Evolutionary conservation across 2,797 vertebrate species (phyloP).

Genomic region (Hoplostethus atlanticus): DNA sequence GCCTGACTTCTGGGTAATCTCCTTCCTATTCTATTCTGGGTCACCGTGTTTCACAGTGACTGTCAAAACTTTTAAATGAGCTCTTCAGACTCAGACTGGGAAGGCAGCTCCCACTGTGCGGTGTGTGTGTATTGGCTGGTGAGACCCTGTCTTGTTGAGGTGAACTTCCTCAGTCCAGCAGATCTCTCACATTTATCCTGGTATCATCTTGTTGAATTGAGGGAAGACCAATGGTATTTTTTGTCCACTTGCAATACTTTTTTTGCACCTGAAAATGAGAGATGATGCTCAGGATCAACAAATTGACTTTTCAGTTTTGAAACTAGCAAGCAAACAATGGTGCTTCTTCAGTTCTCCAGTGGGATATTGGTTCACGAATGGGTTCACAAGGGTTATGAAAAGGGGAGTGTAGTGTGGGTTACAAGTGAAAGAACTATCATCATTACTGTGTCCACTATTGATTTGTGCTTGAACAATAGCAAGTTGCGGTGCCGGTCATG

Average conservation of each 20-base stretch:
- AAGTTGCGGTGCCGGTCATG: not conserved
- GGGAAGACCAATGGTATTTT: not conserved
- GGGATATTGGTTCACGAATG: too few species aligned
- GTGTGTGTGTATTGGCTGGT: slow-evolving; percentile 31
- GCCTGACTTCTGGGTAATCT: slow-evolving; percentile 22
- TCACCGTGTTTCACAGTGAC: slow-evolving; percentile 46
- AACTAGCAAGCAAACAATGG: too few species aligned
- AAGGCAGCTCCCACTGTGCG: slow-evolving; percentile 27
- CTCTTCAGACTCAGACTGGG: slow-evolving; percentile 16
- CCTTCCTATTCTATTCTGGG: slow-evolving; percentile 46
- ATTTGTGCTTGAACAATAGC: slow-evolving; percentile 28
- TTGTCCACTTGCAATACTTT: too few species aligned
- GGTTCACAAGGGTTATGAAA: too few species aligned
- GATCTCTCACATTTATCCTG: not conserved
- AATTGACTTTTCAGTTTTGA: not conserved
- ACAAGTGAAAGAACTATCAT: too few species aligned
- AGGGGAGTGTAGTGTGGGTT: too few species aligned
- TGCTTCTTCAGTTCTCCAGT: too few species aligned
- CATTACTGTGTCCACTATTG: slow-evolving; percentile 7
- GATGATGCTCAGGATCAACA: not conserved
- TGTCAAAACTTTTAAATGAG: slow-evolving; percentile 57
- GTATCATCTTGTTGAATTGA: not conserved
- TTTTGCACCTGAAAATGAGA: not conserved
- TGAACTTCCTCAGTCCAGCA: slow-evolving; percentile 30
- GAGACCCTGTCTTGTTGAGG: slow-evolving; percentile 19